Percentiles rank a stretch among this genome's conserved stretches.
Evolutionary conservation across 2,888 invertebrate species (phyloP).

Genomic region (Dryadula phaetusa): DNA sequence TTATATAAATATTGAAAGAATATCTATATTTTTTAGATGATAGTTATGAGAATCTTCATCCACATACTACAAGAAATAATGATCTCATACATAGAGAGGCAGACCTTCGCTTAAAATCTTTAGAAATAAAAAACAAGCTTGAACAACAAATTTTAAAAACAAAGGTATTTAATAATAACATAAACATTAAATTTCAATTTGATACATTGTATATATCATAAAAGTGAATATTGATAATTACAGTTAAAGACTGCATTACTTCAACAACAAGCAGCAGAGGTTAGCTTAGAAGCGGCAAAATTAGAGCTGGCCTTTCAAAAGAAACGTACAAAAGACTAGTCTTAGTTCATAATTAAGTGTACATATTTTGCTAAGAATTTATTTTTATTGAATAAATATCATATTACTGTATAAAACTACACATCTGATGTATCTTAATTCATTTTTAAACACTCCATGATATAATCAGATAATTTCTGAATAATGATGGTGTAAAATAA

Average conservation of each 20-base stretch:
- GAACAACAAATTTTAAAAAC: conserved; percentile 18
- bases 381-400: not conserved
- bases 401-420: too few relatives aligned
- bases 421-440: too few relatives aligned
- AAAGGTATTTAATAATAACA: not conserved
- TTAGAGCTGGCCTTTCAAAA: conserved; percentile 14
- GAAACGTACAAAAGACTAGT: not conserved
- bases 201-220: not conserved
- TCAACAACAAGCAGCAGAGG: conserved; percentile 2
- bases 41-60: not conserved
- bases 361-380: not conserved
- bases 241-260: conserved; percentile 4
- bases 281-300: conserved; percentile 13
- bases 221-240: not conserved
- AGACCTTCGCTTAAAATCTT: conserved; percentile 1
- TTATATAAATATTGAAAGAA: not conserved
- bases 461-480: too few relatives aligned
- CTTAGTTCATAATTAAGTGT: not conserved
- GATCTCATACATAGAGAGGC: conserved; percentile 1
- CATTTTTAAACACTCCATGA: too few relatives aligned
- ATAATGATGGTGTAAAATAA: too few relatives aligned
- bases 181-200: not conserved
- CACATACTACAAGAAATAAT: conserved; percentile 6
- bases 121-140: conserved; percentile 9
- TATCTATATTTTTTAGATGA: not conserved